Percentiles rank a stretch among this genome's conserved stretches.
phyloP scores from a whole-genome alignment of 2,888 invertebrate genomes.

The Sesia apiformis region DNA sequence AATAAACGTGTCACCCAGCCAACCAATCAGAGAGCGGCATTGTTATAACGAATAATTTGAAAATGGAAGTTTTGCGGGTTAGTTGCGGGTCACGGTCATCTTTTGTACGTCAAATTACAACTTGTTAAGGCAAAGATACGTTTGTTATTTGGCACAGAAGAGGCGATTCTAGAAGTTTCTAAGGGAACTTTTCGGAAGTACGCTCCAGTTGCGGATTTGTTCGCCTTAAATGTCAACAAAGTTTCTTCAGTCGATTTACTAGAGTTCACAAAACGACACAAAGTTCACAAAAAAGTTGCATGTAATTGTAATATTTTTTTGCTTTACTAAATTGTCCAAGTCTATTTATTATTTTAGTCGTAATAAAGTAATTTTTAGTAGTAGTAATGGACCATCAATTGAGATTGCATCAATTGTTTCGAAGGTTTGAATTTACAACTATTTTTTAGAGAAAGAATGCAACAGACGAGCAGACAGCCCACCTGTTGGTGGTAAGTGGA shows the following conservation, averaged over 20 bases:
- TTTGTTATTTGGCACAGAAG: conserved; percentile 5
- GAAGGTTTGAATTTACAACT: too few species aligned
- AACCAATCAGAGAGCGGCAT: conserved; percentile 16
- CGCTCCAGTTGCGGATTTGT: conserved; percentile 5
- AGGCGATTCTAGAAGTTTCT: background rate
- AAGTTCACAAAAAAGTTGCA: background rate
- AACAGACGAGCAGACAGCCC: too few species aligned
- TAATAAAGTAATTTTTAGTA: too few species aligned
- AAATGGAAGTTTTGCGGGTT: conserved; percentile 10
- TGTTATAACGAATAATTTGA: conserved; percentile 12
- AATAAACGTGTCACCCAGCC: conserved; percentile 3
- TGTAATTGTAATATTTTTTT: too few species aligned
- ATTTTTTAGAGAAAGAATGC: too few species aligned
- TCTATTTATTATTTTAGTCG: too few species aligned
- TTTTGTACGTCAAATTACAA: conserved; percentile 14
- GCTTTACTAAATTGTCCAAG: too few species aligned
- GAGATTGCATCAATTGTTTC: too few species aligned
- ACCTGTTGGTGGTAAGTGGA: too few species aligned
- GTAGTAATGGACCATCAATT: too few species aligned
- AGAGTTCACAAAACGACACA: background rate
- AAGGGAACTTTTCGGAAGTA: background rate
- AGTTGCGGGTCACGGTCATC: conserved; percentile 15
- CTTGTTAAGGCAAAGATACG: conserved; percentile 8
- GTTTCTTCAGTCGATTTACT: background rate
- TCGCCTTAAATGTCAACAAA: conserved; percentile 17